Percentiles rank a stretch among this genome's conserved stretches.
phyloP scores from a whole-genome alignment of 2,113 vertebrate species.

The Podilymbus podiceps region DNA sequence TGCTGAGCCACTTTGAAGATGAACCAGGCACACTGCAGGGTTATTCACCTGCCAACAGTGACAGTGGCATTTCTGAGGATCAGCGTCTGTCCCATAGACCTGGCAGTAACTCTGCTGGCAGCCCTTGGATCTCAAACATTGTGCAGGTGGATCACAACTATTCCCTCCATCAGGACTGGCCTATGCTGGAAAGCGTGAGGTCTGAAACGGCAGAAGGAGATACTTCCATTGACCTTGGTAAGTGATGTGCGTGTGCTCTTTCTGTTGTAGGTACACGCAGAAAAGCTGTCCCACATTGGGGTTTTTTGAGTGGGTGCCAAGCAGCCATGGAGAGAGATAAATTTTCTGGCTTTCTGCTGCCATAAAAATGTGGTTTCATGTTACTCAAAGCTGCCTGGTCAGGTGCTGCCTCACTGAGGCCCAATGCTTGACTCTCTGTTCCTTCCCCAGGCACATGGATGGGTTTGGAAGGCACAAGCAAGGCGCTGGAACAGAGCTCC shows the following conservation, averaged over 20 bases:
- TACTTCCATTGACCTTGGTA: constrained; percentile 81
- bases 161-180: constrained; percentile 57
- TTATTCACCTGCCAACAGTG: constrained; percentile 70
- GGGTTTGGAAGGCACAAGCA: neutral
- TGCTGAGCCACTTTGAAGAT: constrained; percentile 67
- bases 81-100: constrained; percentile 34
- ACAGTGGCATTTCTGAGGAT: constrained; percentile 78
- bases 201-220: constrained; percentile 73
- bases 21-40: constrained; percentile 29
- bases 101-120: neutral
- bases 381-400: neutral
- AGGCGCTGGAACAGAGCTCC: neutral
- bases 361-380: neutral
- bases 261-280: neutral
- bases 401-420: neutral
- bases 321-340: neutral
- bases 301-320: neutral
- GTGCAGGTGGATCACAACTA: constrained; percentile 84
- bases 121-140: constrained; percentile 59
- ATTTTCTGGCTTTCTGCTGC: neutral
- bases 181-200: constrained; percentile 66
- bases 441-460: neutral
- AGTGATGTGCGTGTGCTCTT: neutral
- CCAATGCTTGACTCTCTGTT: neutral
- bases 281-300: neutral